phyloP scores from a whole-genome alignment of 2,797 vertebrate species.

The Balearica regulorum region DNA sequence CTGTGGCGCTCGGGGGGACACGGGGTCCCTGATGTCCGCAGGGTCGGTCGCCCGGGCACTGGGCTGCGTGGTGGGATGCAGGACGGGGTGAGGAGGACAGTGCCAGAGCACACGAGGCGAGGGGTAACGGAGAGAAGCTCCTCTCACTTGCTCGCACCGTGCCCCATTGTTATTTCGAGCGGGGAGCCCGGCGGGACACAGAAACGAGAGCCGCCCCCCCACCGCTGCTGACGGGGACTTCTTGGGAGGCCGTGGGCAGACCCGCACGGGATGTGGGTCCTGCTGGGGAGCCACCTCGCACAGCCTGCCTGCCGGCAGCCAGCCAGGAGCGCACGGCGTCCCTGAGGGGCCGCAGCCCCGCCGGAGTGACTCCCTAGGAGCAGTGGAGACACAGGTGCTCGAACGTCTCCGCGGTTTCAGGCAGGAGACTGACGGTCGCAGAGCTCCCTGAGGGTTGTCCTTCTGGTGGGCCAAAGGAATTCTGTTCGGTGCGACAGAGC shows the following conservation, averaged over 20 bases:
- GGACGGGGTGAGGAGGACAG: rapidly evolving
- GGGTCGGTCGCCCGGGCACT: rapidly evolving
- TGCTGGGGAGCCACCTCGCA: rapidly evolving
- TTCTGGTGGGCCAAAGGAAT: neutral
- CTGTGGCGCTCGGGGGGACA: rapidly evolving
- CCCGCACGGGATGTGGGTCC: rapidly evolving
- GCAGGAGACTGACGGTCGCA: neutral
- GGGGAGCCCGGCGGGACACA: neutral
- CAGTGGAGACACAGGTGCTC: too few relatives aligned
- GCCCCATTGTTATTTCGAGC: rapidly evolving
- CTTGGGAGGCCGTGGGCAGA: neutral
- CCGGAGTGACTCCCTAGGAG: rapidly evolving
- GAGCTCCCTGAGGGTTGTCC: neutral
- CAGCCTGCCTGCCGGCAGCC: neutral
- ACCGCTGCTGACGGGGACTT: neutral
- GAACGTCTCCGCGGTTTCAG: rapidly evolving
- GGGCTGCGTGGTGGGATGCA: neutral
- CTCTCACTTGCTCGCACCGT: neutral
- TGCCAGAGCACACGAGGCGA: neutral
- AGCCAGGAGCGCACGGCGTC: neutral
- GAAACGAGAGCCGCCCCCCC: neutral
- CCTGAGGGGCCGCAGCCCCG: too few relatives aligned
- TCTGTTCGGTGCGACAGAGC: neutral
- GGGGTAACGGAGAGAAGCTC: neutral
- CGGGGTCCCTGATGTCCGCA: rapidly evolving